Conservation (phyloP, 2,113 vertebrate genomes). For the Cavia porcellus region DNA sequence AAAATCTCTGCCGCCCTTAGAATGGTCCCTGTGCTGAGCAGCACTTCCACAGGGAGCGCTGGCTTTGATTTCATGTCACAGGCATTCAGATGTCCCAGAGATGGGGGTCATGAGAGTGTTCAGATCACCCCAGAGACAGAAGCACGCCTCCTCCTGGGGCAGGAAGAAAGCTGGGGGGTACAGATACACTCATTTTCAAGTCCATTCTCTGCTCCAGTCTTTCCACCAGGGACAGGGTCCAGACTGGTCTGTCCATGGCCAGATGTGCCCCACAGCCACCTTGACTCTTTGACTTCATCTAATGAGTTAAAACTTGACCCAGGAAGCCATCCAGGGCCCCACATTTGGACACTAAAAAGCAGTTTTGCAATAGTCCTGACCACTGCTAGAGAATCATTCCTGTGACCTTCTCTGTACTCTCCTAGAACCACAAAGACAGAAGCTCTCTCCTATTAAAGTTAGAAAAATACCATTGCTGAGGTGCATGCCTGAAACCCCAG, state of each 20-base stretch:
- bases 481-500: neutral
- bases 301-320: fast-evolving
- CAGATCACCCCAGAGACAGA: neutral
- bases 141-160: no score
- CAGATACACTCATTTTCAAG: neutral
- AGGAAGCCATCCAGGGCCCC: neutral
- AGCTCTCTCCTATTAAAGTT: neutral
- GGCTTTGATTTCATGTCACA: no score
- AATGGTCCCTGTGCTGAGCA: neutral
- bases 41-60: fast-evolving
- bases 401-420: neutral
- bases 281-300: no score
- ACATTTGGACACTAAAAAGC: neutral
- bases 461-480: neutral
- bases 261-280: neutral
- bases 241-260: fast-evolving
- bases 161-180: neutral
- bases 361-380: fast-evolving
- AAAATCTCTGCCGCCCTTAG: fast-evolving
- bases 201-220: no score
- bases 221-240: fast-evolving
- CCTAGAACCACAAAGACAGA: neutral
- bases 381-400: fast-evolving
- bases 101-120: neutral
- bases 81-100: neutral